These are phyloP conservation scores for Dermatemys mawii DNA, from an alignment of 2,113 vertebrate genomes.

Conservation along the genomic window DNA sequence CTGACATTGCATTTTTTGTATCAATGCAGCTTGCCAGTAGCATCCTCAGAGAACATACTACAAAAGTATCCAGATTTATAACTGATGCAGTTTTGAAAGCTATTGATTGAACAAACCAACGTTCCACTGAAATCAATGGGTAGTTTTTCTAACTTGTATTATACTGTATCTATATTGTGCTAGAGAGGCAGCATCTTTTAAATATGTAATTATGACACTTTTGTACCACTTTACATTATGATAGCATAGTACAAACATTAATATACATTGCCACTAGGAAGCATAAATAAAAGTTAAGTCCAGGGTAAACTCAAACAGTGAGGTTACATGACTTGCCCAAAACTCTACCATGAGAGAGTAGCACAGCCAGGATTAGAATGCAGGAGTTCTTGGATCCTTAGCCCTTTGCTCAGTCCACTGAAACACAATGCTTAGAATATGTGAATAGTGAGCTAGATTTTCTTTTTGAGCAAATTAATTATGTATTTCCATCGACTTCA, in stretches of 20 bases:
- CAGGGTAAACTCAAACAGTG: constrained; percentile 53
- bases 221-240: constrained; percentile 62
- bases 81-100: neutral
- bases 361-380: neutral
- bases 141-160: neutral
- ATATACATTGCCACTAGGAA: neutral
- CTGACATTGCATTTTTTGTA: neutral
- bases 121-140: neutral
- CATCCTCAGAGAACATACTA: neutral
- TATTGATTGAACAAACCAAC: neutral
- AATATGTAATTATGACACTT: constrained; percentile 41
- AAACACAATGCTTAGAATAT: neutral
- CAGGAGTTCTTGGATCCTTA: neutral
- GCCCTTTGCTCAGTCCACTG: constrained; percentile 19
- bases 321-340: constrained; percentile 23
- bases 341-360: neutral
- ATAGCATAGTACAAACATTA: constrained; percentile 43
- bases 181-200: constrained; percentile 1
- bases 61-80: neutral
- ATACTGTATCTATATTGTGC: neutral
- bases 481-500: neutral
- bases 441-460: neutral
- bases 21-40: neutral
- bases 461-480: neutral
- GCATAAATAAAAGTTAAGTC: constrained; percentile 25